A percentile compares a stretch with the other conserved stretches of the same genome.
Evolutionary conservation across 2,113 vertebrate genomes (phyloP).

Genomic region (Colistium nudipinnis): DNA sequence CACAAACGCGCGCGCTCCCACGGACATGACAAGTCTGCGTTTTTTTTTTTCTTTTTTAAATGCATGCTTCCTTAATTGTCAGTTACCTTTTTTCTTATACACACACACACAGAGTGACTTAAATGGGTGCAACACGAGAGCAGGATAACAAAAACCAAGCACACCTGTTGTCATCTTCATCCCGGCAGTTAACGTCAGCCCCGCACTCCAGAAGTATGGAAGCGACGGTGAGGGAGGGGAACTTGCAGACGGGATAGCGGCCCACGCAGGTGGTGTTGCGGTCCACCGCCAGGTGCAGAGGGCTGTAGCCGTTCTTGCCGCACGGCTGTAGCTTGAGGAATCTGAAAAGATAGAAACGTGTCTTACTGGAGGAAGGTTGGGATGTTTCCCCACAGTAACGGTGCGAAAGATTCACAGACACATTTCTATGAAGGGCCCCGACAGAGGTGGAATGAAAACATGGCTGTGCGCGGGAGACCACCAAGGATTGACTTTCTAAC

Average conservation of each 20-base stretch:
- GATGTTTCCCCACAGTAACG: too few relatives aligned
- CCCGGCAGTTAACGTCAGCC: slow-evolving; percentile 92
- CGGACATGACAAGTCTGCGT: background rate
- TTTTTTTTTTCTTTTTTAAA: background rate
- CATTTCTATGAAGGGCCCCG: too few relatives aligned
- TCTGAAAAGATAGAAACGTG: slow-evolving; percentile 30
- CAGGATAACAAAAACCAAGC: background rate
- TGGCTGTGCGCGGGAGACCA: background rate
- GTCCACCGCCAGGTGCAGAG: slow-evolving; percentile 96
- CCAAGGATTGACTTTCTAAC: too few relatives aligned
- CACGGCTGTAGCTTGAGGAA: slow-evolving; percentile 96
- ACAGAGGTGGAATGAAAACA: background rate
- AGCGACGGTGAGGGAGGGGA: slow-evolving; percentile 94
- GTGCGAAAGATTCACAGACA: background rate
- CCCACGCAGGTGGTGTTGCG: slow-evolving; percentile 96
- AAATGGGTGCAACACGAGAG: background rate
- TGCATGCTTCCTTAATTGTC: background rate
- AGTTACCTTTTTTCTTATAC: background rate
- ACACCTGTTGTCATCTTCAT: slow-evolving; percentile 90
- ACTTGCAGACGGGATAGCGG: slow-evolving; percentile 97
- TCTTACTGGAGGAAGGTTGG: too few relatives aligned
- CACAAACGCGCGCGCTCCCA: background rate
- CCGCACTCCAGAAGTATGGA: slow-evolving; percentile 96
- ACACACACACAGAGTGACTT: background rate
- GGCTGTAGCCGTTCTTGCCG: slow-evolving; percentile 96